phyloP scores from a whole-genome alignment of 1,140 invertebrate species.

The Mactra quadrangularis region DNA sequence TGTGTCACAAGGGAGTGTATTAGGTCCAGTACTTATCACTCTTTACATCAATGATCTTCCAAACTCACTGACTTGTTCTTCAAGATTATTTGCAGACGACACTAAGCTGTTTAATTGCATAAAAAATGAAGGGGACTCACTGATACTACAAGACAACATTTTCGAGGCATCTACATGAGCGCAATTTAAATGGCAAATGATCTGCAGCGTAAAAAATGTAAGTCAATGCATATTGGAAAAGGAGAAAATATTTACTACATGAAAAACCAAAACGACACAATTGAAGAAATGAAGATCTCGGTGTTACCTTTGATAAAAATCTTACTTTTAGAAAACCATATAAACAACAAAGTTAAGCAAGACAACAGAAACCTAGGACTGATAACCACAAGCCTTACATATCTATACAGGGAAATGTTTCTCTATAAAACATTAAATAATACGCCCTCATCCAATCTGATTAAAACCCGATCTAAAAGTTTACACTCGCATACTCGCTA shows the following conservation, averaged over 20 bases:
- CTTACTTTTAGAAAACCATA: slow-evolving; percentile 1
- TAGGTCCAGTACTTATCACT: slow-evolving; percentile 66
- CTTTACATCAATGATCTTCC: slow-evolving; percentile 67
- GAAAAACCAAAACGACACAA: neutral
- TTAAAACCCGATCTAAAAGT: no score
- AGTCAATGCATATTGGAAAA: no score
- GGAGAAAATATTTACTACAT: neutral
- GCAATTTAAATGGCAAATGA: slow-evolving; percentile 39
- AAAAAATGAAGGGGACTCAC: neutral
- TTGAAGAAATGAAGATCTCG: slow-evolving; percentile 4
- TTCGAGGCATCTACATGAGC: slow-evolving; percentile 14
- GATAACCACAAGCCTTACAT: slow-evolving; percentile 6
- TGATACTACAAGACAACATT: slow-evolving; percentile 37
- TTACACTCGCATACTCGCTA: no score
- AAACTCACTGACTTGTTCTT: no score
- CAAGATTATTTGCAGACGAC: slow-evolving; percentile 59
- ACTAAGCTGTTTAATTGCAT: slow-evolving; percentile 43
- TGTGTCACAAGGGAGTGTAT: slow-evolving; percentile 64
- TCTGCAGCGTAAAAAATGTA: slow-evolving; percentile 50
- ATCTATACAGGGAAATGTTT: slow-evolving; percentile 10
- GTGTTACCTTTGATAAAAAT: slow-evolving; percentile 17
- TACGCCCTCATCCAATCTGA: slow-evolving; percentile 16
- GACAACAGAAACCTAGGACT: slow-evolving; percentile 27
- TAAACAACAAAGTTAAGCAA: neutral
- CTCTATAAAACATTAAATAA: neutral